Percentiles rank a stretch among this genome's conserved stretches.
Evolutionary conservation across 2,797 vertebrate species (phyloP).

Genomic region (Clamator glandarius): DNA sequence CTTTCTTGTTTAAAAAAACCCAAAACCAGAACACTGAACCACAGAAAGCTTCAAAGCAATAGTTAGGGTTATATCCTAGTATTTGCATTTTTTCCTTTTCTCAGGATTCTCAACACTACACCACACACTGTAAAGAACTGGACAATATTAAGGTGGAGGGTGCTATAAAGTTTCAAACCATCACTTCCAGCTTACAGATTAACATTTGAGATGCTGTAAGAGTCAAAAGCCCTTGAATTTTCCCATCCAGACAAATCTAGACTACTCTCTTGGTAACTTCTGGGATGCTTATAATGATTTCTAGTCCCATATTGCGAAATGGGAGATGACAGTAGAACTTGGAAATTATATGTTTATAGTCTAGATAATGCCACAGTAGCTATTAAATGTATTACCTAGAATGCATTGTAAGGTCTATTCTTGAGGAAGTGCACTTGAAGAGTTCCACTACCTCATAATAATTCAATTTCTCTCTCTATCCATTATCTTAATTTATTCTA

Average conservation of each 20-base stretch:
- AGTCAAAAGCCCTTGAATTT: background rate
- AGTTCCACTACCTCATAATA: background rate
- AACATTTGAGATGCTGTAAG: background rate
- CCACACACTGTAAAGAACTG: background rate
- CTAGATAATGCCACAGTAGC: background rate
- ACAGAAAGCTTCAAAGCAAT: background rate
- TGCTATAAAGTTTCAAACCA: background rate
- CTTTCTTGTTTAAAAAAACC: background rate
- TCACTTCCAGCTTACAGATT: background rate
- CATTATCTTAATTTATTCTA: background rate
- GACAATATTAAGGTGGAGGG: accelerated
- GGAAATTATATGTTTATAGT: background rate
- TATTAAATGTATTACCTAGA: background rate
- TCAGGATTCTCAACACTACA: background rate
- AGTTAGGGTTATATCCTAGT: accelerated
- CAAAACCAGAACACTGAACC: no score
- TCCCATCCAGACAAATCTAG: background rate
- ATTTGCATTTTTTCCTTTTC: background rate
- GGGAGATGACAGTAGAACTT: background rate
- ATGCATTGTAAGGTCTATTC: background rate
- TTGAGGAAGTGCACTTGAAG: background rate
- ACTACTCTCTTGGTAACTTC: background rate
- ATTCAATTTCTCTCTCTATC: background rate
- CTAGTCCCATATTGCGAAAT: background rate
- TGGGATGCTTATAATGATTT: background rate